Conservation (phyloP, 2,797 vertebrate species). For the Muraenolepis orangiensis region DNA sequence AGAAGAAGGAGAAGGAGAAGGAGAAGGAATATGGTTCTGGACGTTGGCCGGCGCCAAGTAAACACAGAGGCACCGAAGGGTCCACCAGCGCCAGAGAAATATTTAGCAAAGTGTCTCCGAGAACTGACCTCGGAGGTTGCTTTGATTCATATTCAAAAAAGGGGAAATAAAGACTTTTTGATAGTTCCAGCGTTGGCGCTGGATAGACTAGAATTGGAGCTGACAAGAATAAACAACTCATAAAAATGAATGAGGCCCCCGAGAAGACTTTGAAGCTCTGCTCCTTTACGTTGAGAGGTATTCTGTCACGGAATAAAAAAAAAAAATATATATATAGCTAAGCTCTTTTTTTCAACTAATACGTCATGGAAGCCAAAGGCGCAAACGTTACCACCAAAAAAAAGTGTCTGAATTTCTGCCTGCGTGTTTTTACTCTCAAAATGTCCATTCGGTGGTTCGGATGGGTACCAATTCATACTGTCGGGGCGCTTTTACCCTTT, state of each 20-base stretch:
- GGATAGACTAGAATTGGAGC: constrained; percentile 62
- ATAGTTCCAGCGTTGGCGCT: constrained; percentile 55
- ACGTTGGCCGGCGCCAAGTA: constrained; percentile 68
- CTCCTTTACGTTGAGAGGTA: constrained; percentile 43
- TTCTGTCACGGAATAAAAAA: not conserved
- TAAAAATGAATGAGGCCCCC: constrained; percentile 63
- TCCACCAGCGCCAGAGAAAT: constrained; percentile 63
- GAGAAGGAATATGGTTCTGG: constrained; percentile 19
- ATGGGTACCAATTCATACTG: constrained; percentile 32
- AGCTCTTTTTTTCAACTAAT: constrained; percentile 28
- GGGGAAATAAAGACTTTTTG: constrained; percentile 65
- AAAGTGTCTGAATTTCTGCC: constrained; percentile 34
- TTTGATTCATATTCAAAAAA: constrained; percentile 65
- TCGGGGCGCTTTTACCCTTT: constrained; percentile 54
- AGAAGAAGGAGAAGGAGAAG: constrained; percentile 45
- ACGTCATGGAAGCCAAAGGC: constrained; percentile 16
- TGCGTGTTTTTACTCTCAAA: constrained; percentile 32
- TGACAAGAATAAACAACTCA: constrained; percentile 71
- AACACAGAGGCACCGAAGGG: constrained; percentile 60
- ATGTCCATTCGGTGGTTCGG: constrained; percentile 31
- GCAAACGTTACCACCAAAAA: constrained; percentile 26
- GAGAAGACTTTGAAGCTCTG: constrained; percentile 49
- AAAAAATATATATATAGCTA: constrained; percentile 48
- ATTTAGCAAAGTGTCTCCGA: constrained; percentile 69
- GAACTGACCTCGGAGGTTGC: constrained; percentile 59